Evolutionary conservation across 2,888 invertebrate genomes (phyloP).

Genomic region (Scaptomyza tumidula): DNA sequence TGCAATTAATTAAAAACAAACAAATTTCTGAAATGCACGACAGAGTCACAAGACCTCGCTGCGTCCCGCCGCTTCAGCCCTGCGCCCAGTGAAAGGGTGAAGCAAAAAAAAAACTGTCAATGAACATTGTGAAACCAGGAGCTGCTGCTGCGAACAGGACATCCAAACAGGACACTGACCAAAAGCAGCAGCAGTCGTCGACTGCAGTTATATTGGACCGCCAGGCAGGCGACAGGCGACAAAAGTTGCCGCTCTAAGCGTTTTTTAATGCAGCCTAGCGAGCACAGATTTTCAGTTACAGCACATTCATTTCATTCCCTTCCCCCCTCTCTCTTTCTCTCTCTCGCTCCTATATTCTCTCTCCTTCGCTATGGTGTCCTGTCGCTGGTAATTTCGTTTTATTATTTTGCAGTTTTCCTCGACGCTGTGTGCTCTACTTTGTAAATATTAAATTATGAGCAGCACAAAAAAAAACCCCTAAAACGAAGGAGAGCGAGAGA

Average conservation of each 20-base stretch:
- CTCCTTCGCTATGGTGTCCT: constrained; percentile 17
- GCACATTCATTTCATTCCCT: constrained; percentile 1
- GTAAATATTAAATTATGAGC: constrained; percentile 79
- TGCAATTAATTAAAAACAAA: constrained; percentile 82
- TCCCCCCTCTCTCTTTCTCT: background rate
- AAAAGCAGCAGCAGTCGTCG: constrained; percentile 28
- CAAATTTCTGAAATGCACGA: constrained; percentile 78
- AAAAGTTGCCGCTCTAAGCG: constrained; percentile 79
- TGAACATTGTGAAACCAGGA: constrained; percentile 62
- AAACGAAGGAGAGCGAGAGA: background rate
- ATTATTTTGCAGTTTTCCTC: constrained; percentile 77
- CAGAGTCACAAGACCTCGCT: constrained; percentile 32
- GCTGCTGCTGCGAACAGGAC: constrained; percentile 6
- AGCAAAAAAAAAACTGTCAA: constrained; percentile 62
- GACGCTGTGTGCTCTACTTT: constrained; percentile 66
- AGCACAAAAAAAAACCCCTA: constrained; percentile 17
- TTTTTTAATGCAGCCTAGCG: constrained; percentile 76
- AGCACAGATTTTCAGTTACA: constrained; percentile 61
- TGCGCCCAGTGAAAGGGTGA: no score
- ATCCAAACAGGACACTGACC: constrained; percentile 31
- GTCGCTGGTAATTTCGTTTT: constrained; percentile 77
- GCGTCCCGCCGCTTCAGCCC: background rate
- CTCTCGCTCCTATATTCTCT: constrained; percentile 6
- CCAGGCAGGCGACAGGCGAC: constrained; percentile 73
- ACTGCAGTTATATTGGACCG: constrained; percentile 32